These are phyloP conservation scores for Anguilla pacifica DNA, from an alignment of 2,797 vertebrate species.

Conservation along the genomic window DNA sequence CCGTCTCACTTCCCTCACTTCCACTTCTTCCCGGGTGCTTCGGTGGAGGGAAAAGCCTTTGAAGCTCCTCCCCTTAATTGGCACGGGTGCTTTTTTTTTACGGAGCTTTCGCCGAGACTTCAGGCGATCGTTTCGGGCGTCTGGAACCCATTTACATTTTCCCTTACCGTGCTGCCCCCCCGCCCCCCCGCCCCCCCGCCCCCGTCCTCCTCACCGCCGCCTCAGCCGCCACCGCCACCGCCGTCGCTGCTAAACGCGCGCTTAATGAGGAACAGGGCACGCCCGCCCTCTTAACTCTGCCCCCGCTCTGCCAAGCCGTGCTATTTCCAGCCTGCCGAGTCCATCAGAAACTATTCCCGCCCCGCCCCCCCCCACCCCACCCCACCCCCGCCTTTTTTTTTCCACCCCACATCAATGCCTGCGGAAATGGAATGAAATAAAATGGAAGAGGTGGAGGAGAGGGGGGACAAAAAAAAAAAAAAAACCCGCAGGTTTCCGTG, in stretches of 20 bases:
- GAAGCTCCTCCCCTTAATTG: constrained; percentile 37
- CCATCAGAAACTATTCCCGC: too few relatives aligned
- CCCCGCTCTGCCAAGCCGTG: neutral
- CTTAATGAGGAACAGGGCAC: constrained; percentile 44
- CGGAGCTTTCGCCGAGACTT: constrained; percentile 33
- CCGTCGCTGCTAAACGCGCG: constrained; percentile 14
- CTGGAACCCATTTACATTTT: constrained; percentile 41
- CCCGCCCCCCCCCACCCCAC: too few relatives aligned
- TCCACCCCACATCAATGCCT: constrained; percentile 44
- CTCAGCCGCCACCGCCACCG: neutral
- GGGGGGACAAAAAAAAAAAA: too few relatives aligned
- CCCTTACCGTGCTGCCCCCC: constrained; percentile 24
- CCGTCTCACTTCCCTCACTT: constrained; percentile 32
- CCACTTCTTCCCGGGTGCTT: neutral
- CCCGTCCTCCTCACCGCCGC: neutral
- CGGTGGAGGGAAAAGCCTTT: constrained; percentile 27
- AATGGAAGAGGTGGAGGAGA: constrained; percentile 35
- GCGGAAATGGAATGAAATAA: constrained; percentile 42
- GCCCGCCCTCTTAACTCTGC: neutral
- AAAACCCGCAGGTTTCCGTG: constrained; percentile 31
- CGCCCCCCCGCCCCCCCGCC: too few relatives aligned
- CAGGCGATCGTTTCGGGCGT: constrained; percentile 5
- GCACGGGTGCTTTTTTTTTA: constrained; percentile 31
- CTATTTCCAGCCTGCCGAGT: constrained; percentile 13
- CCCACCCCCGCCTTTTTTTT: neutral